Percentiles rank a stretch among this genome's conserved stretches.
Evolutionary conservation across 2,888 invertebrate genomes (phyloP).

Genomic region (Cheilosia variabilis): DNA sequence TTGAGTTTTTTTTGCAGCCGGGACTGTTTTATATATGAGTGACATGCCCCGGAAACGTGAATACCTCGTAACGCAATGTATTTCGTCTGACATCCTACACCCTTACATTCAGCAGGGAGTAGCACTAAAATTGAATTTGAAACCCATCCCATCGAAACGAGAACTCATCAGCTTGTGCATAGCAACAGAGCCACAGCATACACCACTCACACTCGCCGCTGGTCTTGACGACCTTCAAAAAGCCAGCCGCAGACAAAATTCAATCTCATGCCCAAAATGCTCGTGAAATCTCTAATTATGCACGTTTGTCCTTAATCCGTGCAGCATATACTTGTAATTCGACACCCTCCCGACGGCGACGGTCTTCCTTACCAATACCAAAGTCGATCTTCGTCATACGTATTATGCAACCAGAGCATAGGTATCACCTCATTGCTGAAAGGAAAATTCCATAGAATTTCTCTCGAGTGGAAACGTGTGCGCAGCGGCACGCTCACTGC

Average conservation of each 20-base stretch:
- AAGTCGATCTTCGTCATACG: slow-evolving; percentile 43
- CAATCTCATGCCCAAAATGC: background rate
- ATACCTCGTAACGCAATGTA: too few relatives aligned
- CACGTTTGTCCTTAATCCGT: slow-evolving; percentile 52
- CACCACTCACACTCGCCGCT: background rate
- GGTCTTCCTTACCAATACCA: slow-evolving; percentile 26
- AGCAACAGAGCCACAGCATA: background rate
- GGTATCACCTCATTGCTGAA: slow-evolving; percentile 16
- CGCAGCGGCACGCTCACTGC: slow-evolving; percentile 63
- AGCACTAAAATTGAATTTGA: too few relatives aligned
- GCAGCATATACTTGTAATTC: slow-evolving; percentile 45
- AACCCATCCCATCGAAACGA: too few relatives aligned
- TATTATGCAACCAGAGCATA: slow-evolving; percentile 43
- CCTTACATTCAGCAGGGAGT: too few relatives aligned
- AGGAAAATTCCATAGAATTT: slow-evolving; percentile 66
- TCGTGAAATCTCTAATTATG: slow-evolving; percentile 57
- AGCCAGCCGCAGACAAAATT: slow-evolving; percentile 3
- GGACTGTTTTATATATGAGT: too few relatives aligned
- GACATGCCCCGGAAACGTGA: too few relatives aligned
- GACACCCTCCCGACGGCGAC: slow-evolving; percentile 54
- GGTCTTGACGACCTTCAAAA: slow-evolving; percentile 50
- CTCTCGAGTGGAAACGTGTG: slow-evolving; percentile 72
- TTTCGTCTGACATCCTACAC: too few relatives aligned
- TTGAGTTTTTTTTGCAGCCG: too few relatives aligned
- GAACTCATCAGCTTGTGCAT: background rate